Percentiles rank a stretch among this genome's conserved stretches.
Evolutionary conservation across 2,113 vertebrate species (phyloP).

Genomic region (Perognathus longimembris): DNA sequence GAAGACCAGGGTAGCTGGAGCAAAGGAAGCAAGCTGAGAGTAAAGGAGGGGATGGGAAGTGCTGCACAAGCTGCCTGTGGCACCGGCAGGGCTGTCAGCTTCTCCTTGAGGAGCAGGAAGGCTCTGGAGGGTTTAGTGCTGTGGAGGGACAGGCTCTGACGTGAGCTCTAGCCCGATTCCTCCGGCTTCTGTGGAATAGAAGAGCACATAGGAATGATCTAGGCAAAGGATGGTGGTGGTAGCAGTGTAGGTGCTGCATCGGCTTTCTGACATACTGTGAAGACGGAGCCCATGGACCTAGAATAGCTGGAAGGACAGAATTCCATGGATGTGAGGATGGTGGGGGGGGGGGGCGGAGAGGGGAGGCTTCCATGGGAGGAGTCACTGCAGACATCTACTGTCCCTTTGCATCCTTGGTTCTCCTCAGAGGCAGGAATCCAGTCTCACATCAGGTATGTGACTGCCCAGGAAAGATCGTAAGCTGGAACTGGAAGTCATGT

Average conservation of each 20-base stretch:
- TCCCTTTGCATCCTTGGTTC: background rate
- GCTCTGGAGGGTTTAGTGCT: background rate
- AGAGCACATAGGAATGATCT: background rate
- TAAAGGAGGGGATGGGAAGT: background rate
- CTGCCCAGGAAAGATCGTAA: background rate
- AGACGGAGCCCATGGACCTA: background rate
- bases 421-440: background rate
- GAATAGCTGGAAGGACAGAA: background rate
- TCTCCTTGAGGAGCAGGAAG: background rate
- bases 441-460: background rate
- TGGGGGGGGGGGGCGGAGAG: background rate
- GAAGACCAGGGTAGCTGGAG: background rate
- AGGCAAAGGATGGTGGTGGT: background rate
- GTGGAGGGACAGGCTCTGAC: background rate
- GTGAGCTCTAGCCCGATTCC: background rate
- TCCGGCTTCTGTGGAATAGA: background rate
- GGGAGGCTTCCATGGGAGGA: background rate
- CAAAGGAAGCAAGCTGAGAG: background rate
- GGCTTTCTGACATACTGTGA: background rate
- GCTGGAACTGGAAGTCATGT: background rate
- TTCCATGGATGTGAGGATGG: background rate
- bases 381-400: background rate
- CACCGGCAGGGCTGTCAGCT: background rate
- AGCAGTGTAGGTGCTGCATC: fast-evolving
- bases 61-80: no score